Base-by-base conservation (phyloP, 1,140 invertebrate genomes). In the Tetramorium parvispinum region DNA sequence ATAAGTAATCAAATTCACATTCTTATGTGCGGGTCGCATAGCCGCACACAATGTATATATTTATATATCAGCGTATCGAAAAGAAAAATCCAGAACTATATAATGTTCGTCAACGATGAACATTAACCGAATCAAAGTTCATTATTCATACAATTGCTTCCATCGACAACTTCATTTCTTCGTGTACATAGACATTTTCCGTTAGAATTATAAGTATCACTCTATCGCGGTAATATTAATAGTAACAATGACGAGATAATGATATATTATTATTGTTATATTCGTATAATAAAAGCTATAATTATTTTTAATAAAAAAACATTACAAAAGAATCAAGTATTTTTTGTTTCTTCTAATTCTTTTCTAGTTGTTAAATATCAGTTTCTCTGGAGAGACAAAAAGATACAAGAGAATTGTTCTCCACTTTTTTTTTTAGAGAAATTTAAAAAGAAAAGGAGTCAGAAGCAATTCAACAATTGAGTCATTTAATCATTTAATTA, bases 231-330 rank as follows among this genome's bases (percentile, higher is more conserved):
- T 57, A 18, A 18, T 68, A 79, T 61, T 32, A 46, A 32, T 24
- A 81, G n/a, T 16, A 65, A 16, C 18, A 46, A 73, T 16, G 32
- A 43, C 37, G 5, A 66, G 3, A 59, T 51, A 59, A 73, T 8
- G 13, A 59, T 70, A 83, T 59, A 83, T 59, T 51, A 70, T 86
- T 81, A 87, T 66, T 71, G 53, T 85, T 81, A 63, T 85, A 83
- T 59, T 73, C 46, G 57, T 32, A 77, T 59, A 49, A 53, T 85
- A 88, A 88, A 76, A 43, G 53, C 40, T 63, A 76, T 77, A 79
- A 89, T 87, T 85, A 88, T 87, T 88, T 88, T 87, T 85, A 91
- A 77, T 81, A 91, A 87, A 88, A 91, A 90, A 91, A 53, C 46
- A 13, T 46, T 46, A 46, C 46, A 68, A 18, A 32, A 13, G 46